Percentiles rank a stretch among this genome's conserved stretches.
These are phyloP conservation scores for Pantherophis alleghaniensis DNA, from an alignment of 2,797 vertebrate species.

Conservation along the genomic window DNA sequence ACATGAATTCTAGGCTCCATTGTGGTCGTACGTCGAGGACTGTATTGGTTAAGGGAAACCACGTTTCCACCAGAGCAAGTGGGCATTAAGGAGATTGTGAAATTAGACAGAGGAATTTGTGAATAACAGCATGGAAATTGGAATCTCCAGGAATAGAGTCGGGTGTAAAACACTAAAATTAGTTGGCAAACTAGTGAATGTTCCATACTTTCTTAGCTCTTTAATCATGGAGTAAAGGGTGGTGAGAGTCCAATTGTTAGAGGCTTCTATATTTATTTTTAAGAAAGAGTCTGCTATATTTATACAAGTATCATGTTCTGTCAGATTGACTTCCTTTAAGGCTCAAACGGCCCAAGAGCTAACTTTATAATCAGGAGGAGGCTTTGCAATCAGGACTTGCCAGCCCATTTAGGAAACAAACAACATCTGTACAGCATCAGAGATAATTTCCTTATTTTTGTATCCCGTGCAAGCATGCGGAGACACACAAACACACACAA, in stretches of 20 bases:
- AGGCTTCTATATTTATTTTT: background rate
- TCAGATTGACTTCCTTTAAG: background rate
- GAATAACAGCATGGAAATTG: background rate
- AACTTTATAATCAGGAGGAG: background rate
- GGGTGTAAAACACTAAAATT: background rate
- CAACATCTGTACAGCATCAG: background rate
- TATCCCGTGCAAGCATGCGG: background rate
- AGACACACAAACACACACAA: background rate
- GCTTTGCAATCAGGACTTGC: background rate
- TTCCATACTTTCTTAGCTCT: background rate
- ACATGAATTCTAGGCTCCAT: background rate
- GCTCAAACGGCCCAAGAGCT: background rate
- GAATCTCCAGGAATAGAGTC: background rate
- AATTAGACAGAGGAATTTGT: background rate
- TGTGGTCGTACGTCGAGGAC: background rate
- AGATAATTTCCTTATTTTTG: slow-evolving; percentile 33
- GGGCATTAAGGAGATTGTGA: background rate
- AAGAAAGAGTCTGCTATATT: background rate
- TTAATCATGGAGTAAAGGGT: background rate
- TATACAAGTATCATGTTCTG: background rate
- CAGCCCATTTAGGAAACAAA: background rate
- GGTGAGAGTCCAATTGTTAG: background rate
- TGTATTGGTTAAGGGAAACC: background rate
- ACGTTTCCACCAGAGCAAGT: background rate
- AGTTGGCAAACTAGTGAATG: background rate